These are phyloP conservation scores for Pollenia labialis DNA, from an alignment of 2,888 invertebrate genomes.

Conservation along the genomic window DNA sequence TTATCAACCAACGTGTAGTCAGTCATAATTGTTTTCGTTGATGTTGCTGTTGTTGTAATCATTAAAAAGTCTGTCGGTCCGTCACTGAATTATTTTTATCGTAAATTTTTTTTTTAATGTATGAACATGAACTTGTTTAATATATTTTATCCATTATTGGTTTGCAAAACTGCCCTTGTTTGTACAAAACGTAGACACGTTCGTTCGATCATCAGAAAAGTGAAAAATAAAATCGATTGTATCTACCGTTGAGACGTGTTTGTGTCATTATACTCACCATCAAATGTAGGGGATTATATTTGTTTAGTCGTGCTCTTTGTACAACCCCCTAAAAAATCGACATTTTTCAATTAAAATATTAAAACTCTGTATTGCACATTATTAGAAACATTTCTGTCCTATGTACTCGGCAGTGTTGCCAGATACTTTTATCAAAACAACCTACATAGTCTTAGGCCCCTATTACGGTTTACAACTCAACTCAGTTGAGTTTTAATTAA, in stretches of 20 bases:
- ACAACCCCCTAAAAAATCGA: no score
- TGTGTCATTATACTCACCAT: conserved; percentile 31
- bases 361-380: no score
- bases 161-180: conserved; percentile 62
- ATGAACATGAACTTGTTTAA: conserved; percentile 72
- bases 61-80: conserved; percentile 1
- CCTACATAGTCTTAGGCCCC: no score
- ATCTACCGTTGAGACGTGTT: conserved; percentile 36
- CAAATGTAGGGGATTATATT: conserved; percentile 19
- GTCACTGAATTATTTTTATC: conserved; percentile 26
- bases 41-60: conserved; percentile 19
- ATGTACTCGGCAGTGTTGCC: no score
- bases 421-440: no score
- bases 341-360: no score
- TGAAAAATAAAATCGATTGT: conserved; percentile 28
- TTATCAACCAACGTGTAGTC: conserved; percentile 25
- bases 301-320: conserved; percentile 3
- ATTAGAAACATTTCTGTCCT: no score
- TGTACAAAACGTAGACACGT: conserved; percentile 60
- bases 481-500: no score
- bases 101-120: conserved; percentile 51
- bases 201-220: conserved; percentile 56
- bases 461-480: no score
- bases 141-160: conserved; percentile 70
- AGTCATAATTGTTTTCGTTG: conserved; percentile 29